Base-by-base conservation (phyloP, 1,140 invertebrate species). In the Aphidius gifuensis region DNA sequence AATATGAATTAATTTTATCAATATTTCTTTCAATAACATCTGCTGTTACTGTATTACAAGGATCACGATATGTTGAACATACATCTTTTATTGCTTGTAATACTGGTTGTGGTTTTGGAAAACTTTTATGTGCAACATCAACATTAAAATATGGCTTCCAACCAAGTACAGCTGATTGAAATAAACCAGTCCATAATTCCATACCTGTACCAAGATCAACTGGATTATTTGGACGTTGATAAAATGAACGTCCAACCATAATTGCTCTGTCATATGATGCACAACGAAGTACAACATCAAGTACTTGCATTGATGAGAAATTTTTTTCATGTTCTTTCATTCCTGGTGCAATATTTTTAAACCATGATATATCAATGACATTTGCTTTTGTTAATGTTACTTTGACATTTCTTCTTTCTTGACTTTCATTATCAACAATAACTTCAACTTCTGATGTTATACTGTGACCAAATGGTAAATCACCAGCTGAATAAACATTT, bases 201-300 rank as follows among this genome's bases (percentile, higher is more conserved):
- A 88, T 78, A 0, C 90, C 89, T 16, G 16, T 16, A 57, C 82
- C 83, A 0, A 92, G 43, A 32, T 84, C 68, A 3, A 82, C 47
- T 5, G 67, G 68, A 0, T 73, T 70, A 32, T 4, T 6, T 5
- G 83, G 83, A 6, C 74, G 74, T 42, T 71, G 75, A 68, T 85
- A 86, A 60, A 82, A 86, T 44, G 83, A 83, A 43, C 83, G 71
- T 3, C 84, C 85, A 43, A 80, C 80, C 45, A 48, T 6, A 11
- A 63, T 64, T n/a, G 48, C 49, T 16, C 62, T 64, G 49, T 8
- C 66, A 38, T 65, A 56, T 8, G 77, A 62, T 23, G 74, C 84
- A 66, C 88, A 86, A 58, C 88, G 82, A 64, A 97, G 82, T 48
- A 96, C 88, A 2, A 97, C 86, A 75, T 97, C 93, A 3, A 97